phyloP scores from a whole-genome alignment of 2,113 vertebrate species.

The Psephotus haematonotus region DNA sequence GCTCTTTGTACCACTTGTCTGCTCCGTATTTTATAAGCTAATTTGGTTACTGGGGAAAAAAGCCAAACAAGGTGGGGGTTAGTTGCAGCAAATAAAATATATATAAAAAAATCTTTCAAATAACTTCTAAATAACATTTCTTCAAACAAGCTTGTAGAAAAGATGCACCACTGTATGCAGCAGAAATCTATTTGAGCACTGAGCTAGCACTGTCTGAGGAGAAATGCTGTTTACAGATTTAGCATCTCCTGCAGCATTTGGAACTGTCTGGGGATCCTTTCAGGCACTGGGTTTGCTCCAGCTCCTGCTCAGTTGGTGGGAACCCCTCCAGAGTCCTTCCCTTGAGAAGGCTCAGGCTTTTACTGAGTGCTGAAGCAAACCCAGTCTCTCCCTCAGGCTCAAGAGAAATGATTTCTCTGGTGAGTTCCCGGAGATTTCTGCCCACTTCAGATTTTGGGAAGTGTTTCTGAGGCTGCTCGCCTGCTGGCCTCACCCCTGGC shows the following conservation, averaged over 20 bases:
- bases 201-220: neutral
- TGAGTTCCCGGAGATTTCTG: neutral
- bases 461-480: neutral
- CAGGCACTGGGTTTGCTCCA: neutral
- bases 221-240: neutral
- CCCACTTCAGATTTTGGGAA: neutral
- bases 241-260: neutral
- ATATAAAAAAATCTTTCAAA: neutral
- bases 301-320: neutral
- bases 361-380: neutral
- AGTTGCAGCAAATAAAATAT: neutral
- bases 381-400: neutral
- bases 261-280: neutral
- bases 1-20: fast-evolving
- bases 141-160: neutral
- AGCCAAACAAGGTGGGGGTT: neutral
- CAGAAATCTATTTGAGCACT: neutral
- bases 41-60: neutral
- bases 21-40: too few species aligned
- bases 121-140: neutral
- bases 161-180: neutral
- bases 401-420: neutral
- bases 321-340: neutral
- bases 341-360: neutral
- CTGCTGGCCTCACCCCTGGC: neutral